A percentile compares a stretch with the other conserved stretches of the same genome.
Evolutionary conservation across 2,113 vertebrate species (phyloP).

Genomic region (Alligator sinensis): DNA sequence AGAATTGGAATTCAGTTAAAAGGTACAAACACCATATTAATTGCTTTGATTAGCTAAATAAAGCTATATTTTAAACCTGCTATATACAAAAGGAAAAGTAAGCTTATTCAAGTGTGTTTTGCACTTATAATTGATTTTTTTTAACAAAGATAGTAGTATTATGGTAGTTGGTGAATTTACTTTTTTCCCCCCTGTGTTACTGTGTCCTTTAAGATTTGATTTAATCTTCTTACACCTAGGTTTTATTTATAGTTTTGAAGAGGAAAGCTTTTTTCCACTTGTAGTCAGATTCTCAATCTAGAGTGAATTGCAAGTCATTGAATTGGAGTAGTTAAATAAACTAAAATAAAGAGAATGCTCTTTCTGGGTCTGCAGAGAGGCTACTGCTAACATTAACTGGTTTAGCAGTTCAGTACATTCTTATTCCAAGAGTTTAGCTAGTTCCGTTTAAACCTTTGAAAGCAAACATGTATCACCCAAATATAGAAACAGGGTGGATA

Average conservation of each 20-base stretch:
- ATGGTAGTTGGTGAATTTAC: not conserved
- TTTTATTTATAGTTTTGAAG: not conserved
- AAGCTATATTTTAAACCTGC: not conserved
- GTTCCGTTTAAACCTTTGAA: too few relatives aligned
- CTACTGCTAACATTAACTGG: not conserved
- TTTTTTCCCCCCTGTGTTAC: not conserved
- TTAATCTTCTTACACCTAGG: not conserved
- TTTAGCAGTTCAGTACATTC: not conserved
- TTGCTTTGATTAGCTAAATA: too few relatives aligned
- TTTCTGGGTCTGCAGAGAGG: not conserved
- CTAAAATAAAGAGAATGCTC: not conserved
- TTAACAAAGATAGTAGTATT: not conserved
- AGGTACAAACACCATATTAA: not conserved
- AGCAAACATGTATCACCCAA: too few relatives aligned
- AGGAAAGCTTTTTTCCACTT: not conserved
- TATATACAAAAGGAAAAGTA: not conserved
- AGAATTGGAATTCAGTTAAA: not conserved
- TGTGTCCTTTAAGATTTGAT: not conserved
- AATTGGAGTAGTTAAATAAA: not conserved
- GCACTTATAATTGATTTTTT: not conserved
- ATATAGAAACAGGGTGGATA: too few relatives aligned
- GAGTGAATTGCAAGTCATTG: not conserved
- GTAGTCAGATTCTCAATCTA: not conserved
- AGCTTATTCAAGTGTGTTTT: rapidly evolving
- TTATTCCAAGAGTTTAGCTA: not conserved